These are phyloP conservation scores for Drosophila grimshawi DNA, from an alignment of 1,140 invertebrate species.

Conservation along the genomic window DNA sequence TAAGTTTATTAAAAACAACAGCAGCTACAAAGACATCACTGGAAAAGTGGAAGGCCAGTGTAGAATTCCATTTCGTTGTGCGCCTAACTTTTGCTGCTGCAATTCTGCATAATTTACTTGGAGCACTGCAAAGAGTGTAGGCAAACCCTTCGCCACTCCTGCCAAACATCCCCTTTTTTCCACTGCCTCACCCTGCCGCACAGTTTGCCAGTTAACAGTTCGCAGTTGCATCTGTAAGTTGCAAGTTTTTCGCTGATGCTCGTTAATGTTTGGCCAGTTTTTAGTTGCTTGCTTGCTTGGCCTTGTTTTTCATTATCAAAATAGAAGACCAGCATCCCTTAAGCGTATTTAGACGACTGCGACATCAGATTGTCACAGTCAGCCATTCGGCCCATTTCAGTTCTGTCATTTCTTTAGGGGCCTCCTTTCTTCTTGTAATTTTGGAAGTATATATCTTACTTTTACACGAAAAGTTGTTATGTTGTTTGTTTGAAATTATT, in stretches of 20 bases:
- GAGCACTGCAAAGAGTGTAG: slow-evolving; percentile 62
- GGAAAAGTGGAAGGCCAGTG: slow-evolving; percentile 36
- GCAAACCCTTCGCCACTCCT: neutral
- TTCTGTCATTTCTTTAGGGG: slow-evolving; percentile 44
- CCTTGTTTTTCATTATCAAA: slow-evolving; percentile 59
- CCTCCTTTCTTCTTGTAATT: slow-evolving; percentile 29
- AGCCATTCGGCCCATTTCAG: slow-evolving; percentile 52
- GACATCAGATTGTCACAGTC: slow-evolving; percentile 23
- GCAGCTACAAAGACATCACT: slow-evolving; percentile 50
- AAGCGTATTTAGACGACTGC: slow-evolving; percentile 37
- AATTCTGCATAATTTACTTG: slow-evolving; percentile 79
- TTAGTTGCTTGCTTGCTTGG: slow-evolving; percentile 14
- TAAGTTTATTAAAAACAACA: slow-evolving; percentile 78
- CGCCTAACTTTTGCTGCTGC: slow-evolving; percentile 71
- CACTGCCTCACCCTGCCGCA: neutral
- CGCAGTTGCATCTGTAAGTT: slow-evolving; percentile 53
- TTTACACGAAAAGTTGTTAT: slow-evolving; percentile 47
- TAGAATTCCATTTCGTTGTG: slow-evolving; percentile 70
- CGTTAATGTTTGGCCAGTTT: slow-evolving; percentile 75
- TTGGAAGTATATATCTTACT: slow-evolving; percentile 29
- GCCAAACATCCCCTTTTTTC: too few relatives aligned
- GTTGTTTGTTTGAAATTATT: slow-evolving; percentile 68
- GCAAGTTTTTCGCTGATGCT: slow-evolving; percentile 78
- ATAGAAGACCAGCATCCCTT: slow-evolving; percentile 44
- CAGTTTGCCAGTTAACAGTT: slow-evolving; percentile 30